Evolutionary conservation across 1,140 invertebrate species (phyloP).

Genomic region (Lepidostoma basale): DNA sequence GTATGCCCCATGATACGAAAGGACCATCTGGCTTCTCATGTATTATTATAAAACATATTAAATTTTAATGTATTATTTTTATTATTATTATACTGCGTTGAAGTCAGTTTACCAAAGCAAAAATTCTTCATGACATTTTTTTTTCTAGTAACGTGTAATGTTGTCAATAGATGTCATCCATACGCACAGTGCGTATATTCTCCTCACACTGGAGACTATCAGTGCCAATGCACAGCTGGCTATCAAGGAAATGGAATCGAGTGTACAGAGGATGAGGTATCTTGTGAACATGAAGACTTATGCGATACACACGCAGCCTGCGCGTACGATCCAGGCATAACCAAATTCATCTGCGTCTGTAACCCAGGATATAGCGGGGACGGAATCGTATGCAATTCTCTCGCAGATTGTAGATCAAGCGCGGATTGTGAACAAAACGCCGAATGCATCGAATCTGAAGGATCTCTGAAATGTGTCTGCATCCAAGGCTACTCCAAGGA

Average conservation of each 20-base stretch:
- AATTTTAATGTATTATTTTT: background rate
- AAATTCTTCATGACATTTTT: too few species aligned
- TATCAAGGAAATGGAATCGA: slow-evolving; percentile 80
- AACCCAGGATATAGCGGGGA: slow-evolving; percentile 80
- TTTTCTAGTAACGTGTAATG: slow-evolving; percentile 72
- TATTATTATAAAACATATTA: slow-evolving; percentile 47
- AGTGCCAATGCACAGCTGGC: slow-evolving; percentile 80
- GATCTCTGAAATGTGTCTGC: slow-evolving; percentile 67
- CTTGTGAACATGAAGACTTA: slow-evolving; percentile 68
- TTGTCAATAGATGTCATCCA: slow-evolving; percentile 75
- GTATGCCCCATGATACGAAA: slow-evolving; percentile 55
- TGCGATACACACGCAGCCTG: slow-evolving; percentile 81
- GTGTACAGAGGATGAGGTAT: slow-evolving; percentile 70
- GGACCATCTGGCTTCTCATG: slow-evolving; percentile 57
- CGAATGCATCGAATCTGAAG: slow-evolving; percentile 76
- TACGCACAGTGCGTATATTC: slow-evolving; percentile 78
- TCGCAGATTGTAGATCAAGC: slow-evolving; percentile 70
- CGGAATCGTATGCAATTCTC: slow-evolving; percentile 70
- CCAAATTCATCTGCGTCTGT: slow-evolving; percentile 78
- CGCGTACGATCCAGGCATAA: slow-evolving; percentile 65
- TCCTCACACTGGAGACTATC: slow-evolving; percentile 62
- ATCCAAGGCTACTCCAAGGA: slow-evolving; percentile 66
- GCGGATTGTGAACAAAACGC: slow-evolving; percentile 78
- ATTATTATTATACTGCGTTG: too few species aligned
- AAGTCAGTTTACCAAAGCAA: too few species aligned